Base-by-base conservation (phyloP, 2,113 vertebrate genomes). In the Numenius arquata region DNA sequence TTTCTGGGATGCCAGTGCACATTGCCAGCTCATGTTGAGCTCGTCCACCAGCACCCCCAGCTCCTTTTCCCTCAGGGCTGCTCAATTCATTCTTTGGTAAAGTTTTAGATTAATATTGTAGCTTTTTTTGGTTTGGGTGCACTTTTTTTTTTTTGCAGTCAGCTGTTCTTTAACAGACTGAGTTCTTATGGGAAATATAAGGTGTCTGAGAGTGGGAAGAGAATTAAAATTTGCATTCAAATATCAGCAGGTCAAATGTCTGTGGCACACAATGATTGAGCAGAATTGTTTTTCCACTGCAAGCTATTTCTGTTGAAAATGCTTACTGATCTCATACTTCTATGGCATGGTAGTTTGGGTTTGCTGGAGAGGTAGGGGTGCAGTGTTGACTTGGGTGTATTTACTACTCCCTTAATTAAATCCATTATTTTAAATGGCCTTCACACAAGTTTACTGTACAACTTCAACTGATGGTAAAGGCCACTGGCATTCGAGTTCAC, bases 191-290 rank as follows among this genome's bases (percentile, higher is more conserved):
- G 50, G 36, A 87, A 89, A 84, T 21, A 25, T 11, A 58, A 88
- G 25, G 30, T 72, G 53, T 45, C 58, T 76, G 77, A 81, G 72
- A 68, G 36, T 9, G 10, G 43, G 52, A 88, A 73, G 62, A 68
- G 56, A 92, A 93, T 90, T 76, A 62, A 82, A 94, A 91, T 58
- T 55, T 36, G 53, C 38, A 87, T 89, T 82, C 70, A 95, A 82
- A 90, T 84, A 61, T 47, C 88, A 96, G 55, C 47, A 92, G 76
- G 76, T 94, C 93, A 87, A 14, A 94, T 55, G 47, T 82, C 73
- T 76, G 66, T 70, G 74, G 45, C 34, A 91, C 89, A 86, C 48
- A 70, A 3, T 26, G 63, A 34, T 11, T 43, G 72, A 88, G 20
- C 40, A 50, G 81, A 87, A 38, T 38, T 90, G 34, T 8, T 87